phyloP scores from a whole-genome alignment of 2,888 invertebrate genomes.

The Phalangium opilio region DNA sequence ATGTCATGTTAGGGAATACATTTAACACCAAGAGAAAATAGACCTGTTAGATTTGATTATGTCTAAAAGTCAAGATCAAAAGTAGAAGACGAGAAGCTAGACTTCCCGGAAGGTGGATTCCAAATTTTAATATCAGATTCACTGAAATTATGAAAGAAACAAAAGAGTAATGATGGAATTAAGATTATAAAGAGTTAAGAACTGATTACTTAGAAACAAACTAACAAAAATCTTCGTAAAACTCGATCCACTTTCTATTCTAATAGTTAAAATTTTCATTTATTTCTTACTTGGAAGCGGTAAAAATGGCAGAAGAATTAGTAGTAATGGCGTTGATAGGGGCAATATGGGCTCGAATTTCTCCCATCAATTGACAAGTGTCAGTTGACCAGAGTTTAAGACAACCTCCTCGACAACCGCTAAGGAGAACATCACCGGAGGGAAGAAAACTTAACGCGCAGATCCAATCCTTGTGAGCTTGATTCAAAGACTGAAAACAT shows the following conservation, averaged over 20 bases:
- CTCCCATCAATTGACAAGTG: slow-evolving; percentile 47
- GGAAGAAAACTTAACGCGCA: slow-evolving; percentile 50
- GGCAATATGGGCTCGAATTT: slow-evolving; percentile 48
- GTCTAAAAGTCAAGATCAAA: no score
- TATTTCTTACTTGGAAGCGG: slow-evolving; percentile 72
- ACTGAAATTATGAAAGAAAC: no score
- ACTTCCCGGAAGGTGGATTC: no score
- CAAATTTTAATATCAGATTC: no score
- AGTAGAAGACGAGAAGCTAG: no score
- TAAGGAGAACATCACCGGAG: slow-evolving; percentile 43
- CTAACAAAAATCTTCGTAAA: no score
- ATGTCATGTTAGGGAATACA: no score
- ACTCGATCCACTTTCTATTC: neutral
- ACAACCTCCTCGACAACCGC: slow-evolving; percentile 59
- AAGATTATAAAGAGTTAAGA: no score
- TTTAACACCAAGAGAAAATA: no score
- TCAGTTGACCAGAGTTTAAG: slow-evolving; percentile 59
- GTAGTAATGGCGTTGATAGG: slow-evolving; percentile 52
- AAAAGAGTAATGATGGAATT: no score
- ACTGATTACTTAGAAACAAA: no score
- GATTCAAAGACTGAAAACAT: slow-evolving; percentile 46
- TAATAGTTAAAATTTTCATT: slow-evolving; percentile 21
- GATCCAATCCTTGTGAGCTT: slow-evolving; percentile 77
- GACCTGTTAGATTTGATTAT: no score
- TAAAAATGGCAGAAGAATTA: slow-evolving; percentile 51